phyloP scores from a whole-genome alignment of 2,888 invertebrate species.

The Monoplex corrugatus region DNA sequence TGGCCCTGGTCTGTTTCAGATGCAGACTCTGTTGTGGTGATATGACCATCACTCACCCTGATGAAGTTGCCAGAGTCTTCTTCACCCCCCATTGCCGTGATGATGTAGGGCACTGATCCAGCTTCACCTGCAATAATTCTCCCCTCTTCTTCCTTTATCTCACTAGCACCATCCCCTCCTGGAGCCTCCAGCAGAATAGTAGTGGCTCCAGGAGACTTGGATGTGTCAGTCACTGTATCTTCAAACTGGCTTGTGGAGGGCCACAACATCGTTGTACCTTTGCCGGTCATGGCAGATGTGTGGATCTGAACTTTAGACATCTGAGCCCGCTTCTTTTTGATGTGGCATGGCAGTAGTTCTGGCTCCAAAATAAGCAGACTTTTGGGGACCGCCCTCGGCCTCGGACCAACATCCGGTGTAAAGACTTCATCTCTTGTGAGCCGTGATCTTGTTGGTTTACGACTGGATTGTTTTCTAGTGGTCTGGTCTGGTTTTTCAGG shows the following conservation, averaged over 20 bases:
- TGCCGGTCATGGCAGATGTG: not conserved
- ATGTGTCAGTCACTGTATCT: not conserved
- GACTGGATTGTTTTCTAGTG: not conserved
- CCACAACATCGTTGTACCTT: not conserved
- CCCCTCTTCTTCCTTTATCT: not conserved
- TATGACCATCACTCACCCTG: conserved; percentile 7
- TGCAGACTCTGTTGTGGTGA: not conserved
- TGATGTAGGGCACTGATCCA: not conserved
- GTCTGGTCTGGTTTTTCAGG: too few relatives aligned
- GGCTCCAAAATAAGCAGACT: conserved; percentile 47
- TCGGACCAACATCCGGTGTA: conserved; percentile 16
- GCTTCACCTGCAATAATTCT: not conserved
- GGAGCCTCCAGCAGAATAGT: not conserved
- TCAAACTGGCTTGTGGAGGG: not conserved
- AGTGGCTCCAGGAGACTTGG: not conserved
- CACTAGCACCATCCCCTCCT: not conserved
- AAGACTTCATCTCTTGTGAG: conserved; percentile 12
- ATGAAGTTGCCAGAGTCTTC: not conserved
- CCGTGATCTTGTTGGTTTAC: not conserved
- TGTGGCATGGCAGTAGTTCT: conserved; percentile 6
- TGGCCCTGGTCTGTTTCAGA: not conserved
- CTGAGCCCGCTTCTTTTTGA: not conserved
- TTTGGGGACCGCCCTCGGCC: conserved; percentile 44
- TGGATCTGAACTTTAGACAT: conserved; percentile 7
- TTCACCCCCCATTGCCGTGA: not conserved